phyloP scores from a whole-genome alignment of 2,113 vertebrate species.

The Scalopus aquaticus region DNA sequence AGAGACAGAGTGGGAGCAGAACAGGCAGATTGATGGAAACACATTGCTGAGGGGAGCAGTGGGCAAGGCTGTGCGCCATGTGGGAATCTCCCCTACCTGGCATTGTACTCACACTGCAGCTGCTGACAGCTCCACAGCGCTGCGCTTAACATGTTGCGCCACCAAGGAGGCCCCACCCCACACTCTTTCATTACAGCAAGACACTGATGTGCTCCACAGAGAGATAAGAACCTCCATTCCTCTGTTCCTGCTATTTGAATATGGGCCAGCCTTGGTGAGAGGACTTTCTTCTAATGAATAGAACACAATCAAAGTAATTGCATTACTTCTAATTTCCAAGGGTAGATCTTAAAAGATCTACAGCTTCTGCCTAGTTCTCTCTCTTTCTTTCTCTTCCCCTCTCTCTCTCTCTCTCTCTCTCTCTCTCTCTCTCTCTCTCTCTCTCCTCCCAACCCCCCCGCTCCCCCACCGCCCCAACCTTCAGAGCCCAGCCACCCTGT shows the following conservation, averaged over 20 bases:
- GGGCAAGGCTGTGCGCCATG: too few relatives aligned
- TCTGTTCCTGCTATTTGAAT: neutral
- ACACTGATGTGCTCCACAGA: neutral
- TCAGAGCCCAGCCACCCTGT: neutral
- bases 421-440: neutral
- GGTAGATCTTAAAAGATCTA: neutral
- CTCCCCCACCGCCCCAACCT: neutral
- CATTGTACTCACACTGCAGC: too few relatives aligned
- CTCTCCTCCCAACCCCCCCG: too few relatives aligned
- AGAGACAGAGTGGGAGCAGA: too few relatives aligned
- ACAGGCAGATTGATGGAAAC: too few relatives aligned
- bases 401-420: too few relatives aligned
- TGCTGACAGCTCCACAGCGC: too few relatives aligned
- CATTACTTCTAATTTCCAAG: neutral
- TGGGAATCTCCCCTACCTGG: too few relatives aligned
- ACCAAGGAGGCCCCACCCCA: too few relatives aligned
- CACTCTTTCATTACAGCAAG: neutral
- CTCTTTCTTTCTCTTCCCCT: neutral
- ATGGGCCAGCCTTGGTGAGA: neutral
- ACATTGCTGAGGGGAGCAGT: too few relatives aligned
- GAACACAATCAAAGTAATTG: neutral
- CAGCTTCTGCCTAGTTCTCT: neutral
- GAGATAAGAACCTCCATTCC: neutral
- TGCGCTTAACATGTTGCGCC: too few relatives aligned
- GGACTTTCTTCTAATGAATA: neutral